Evolutionary conservation across 2,888 invertebrate species (phyloP), one percentile per base, ranked within the genome.

Genomic region (Pinctada fucata): DNA sequence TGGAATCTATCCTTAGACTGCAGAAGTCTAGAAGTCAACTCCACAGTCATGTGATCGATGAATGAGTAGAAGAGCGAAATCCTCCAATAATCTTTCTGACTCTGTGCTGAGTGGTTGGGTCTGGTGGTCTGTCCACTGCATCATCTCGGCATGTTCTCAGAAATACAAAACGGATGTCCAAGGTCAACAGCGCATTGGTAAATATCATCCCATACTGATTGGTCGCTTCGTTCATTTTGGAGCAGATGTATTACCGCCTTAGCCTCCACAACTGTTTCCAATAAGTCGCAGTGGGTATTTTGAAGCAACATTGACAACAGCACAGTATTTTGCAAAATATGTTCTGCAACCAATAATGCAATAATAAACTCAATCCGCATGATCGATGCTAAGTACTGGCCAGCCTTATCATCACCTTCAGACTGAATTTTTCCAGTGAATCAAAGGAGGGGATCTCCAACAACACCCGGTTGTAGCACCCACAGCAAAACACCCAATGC

Each of bases 361-460:
- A 75, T 75, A 52, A 82, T 58, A 31, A 80, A 79, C 1, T 82
- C 72, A 16, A 80, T 80, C 10, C 75, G 68, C 49, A 79, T 68
- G 64, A 80, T 72, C 5, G 72, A 69, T 0, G 73, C 64, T 16
- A 79, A 52, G n/a, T 78, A 68, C 45, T 79, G 75, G 13, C 75
- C 78, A 4, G 81, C 81, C 50, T 79, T 83, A 51, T 79, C 79
- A 48, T 83, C 79, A 3, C 75, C 75, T 6, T 76, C 51, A 8
- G 68, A 72, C 8, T 75, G 67, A 5, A 83, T 63, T 2, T 65
- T 50, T 79, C 83, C 3, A 76, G 58, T 6, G 72, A 47, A n/a
- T n/a, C n/a, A n/a, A n/a, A n/a, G n/a, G n/a, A n/a, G n/a, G n/a
- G n/a, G n/a, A n/a, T n/a, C n/a, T n/a, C n/a, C n/a, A n/a, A n/a